Base-by-base conservation (phyloP, 2,113 vertebrate genomes). In the Apodemus sylvaticus region DNA sequence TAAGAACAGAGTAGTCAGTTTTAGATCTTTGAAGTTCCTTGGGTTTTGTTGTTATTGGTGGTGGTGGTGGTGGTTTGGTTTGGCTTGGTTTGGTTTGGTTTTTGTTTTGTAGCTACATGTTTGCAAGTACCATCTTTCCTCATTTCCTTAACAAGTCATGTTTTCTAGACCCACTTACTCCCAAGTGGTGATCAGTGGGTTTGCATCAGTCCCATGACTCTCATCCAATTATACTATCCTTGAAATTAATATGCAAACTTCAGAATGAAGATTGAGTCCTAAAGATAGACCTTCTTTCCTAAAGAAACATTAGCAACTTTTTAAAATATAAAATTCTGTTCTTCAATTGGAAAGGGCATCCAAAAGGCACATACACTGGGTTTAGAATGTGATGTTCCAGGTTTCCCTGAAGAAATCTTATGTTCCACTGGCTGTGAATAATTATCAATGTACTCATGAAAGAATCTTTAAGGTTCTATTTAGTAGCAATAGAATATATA, bases 1-100 rank as follows among this genome's bases (percentile, higher is more conserved):
- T 73, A 78, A 95, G 93, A 98, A 97, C 19, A 82, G 94, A 96
- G 83, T n/a, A 13, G 17, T 91, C 96, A 73, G 89, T 97, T 97
- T 91, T 83, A 73, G 81, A 94, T 91, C 60, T 14, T 97, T 58
- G 97, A 97, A 24, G 77, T 97, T 94, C 95, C 60, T 53, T 94
- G 51, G 3, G 11, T 29, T 31, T 34, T 66, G 62, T 66, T 66
- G 4, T 66, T 68, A 12, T 68, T 68, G 2, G 1, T 62, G 2
- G 22, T 62, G 60, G 22, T 66, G 3, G n/a, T n/a, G n/a, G n/a
- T n/a, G n/a, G n/a, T n/a, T 66, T 66, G 64, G 29, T 66, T 66
- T 20, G 60, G 29, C 53, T 96, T 66, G 64, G 12, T 31, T 64
- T 66, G 64, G 14, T 64, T 64, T 64, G 9, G 26, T 29, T 31